Base-by-base conservation (phyloP, 2,797 vertebrate genomes). In the Sitta carolinensis region DNA sequence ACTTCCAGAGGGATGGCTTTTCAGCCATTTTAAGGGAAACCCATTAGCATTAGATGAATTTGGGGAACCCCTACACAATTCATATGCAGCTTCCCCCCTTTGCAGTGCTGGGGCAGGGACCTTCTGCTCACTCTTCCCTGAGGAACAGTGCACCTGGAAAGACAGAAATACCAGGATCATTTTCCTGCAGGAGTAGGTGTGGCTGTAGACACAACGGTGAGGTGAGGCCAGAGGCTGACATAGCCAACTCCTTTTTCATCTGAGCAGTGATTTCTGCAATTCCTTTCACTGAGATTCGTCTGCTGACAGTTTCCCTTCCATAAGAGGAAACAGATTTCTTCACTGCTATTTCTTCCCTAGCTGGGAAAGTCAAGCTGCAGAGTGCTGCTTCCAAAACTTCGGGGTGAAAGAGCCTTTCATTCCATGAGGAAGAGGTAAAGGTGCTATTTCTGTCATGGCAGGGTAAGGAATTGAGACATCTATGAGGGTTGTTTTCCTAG, bases 321-420 rank as follows among this genome's bases (percentile, higher is more conserved):
- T 12, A 75, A 84, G 55, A 86, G 48, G 22, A 13, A 58, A 74
- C 30, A 78, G n/a, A 51, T 59, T 84, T 77, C 59, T 48, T 81
- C n/a, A 61, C 51, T 3, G 0, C 8, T 51, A 4, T 90, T 92
- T 83, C 87, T 80, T 67, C 52, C 5, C 32, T 27, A 29, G 16
- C 62, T 68, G 74, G 10, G 55, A 79, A 86, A 91, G 87, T 62
- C 64, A 66, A 89, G 48, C 12, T 47, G 7, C 40, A 69, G 32
- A 72, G 13, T 5, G 0, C 0, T 29, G 25, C 27, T 52, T 69
- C 63, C 36, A 51, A 8, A 10, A 30, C 20, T 63, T 11, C 42
- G 32, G 15, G 17, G 15, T 54, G 30, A 66, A 84, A 45, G 5
- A 72, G 17, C 6, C 3, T 81, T 79, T 59, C 68, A 42, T 18